These are phyloP conservation scores for Eleutherodactylus coqui DNA, from an alignment of 2,797 vertebrate species.

Conservation along the genomic window DNA sequence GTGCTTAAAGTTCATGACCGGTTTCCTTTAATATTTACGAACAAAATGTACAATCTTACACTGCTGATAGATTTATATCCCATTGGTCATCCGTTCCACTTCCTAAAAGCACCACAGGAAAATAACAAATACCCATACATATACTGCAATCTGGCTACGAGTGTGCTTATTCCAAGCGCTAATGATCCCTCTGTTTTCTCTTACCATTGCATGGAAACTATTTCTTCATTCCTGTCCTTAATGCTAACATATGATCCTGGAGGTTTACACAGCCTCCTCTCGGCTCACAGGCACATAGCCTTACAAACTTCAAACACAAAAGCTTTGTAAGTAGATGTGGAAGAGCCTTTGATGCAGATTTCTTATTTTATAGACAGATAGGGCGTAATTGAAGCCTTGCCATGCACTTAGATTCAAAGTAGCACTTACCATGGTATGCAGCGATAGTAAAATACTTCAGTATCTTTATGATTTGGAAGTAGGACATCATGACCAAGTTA, in stretches of 20 bases:
- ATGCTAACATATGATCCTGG: conserved; percentile 48
- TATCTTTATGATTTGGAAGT: neutral
- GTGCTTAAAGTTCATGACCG: no score
- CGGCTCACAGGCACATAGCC: conserved; percentile 18
- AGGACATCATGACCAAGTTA: neutral
- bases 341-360: conserved; percentile 57
- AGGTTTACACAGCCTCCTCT: conserved; percentile 34
- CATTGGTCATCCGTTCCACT: conserved; percentile 18
- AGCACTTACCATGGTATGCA: conserved; percentile 2
- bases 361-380: conserved; percentile 48
- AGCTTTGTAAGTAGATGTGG: conserved; percentile 56
- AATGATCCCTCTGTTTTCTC: conserved; percentile 45
- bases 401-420: conserved; percentile 14
- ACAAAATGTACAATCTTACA: neutral
- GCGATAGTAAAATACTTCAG: conserved; percentile 21
- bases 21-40: no score
- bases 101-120: conserved; percentile 12
- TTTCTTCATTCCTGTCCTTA: conserved; percentile 50
- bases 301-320: conserved; percentile 50
- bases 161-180: conserved; percentile 28
- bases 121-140: neutral
- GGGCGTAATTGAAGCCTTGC: conserved; percentile 43
- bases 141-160: conserved; percentile 13
- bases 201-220: conserved; percentile 43
- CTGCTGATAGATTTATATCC: conserved; percentile 35